phyloP scores from a whole-genome alignment of 1,140 invertebrate species.

The Augochlora pura region DNA sequence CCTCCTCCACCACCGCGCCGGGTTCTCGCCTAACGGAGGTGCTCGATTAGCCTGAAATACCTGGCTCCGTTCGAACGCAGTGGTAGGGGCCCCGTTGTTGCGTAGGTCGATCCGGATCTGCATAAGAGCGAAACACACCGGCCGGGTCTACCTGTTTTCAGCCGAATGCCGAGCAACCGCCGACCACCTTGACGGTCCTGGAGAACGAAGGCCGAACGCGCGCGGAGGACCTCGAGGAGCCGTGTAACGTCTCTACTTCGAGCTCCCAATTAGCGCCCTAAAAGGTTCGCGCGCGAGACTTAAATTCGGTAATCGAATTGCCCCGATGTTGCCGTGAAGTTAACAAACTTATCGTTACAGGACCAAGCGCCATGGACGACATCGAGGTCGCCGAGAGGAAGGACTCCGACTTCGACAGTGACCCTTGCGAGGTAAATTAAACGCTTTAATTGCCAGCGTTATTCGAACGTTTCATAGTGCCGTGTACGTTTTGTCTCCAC shows the following conservation, averaged over 20 bases:
- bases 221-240: background rate
- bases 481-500: no score
- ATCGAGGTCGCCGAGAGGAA: background rate
- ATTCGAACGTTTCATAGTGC: no score
- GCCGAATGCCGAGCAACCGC: constrained; percentile 15
- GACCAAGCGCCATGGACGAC: constrained; percentile 1
- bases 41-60: constrained; percentile 52
- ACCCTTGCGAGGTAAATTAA: constrained; percentile 15
- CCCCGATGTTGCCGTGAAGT: background rate
- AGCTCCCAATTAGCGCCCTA: constrained; percentile 22
- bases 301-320: constrained; percentile 21
- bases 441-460: no score
- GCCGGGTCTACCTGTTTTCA: constrained; percentile 12
- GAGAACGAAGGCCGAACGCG: background rate
- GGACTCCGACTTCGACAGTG: background rate
- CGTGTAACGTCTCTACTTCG: constrained; percentile 19
- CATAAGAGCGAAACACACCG: constrained; percentile 31
- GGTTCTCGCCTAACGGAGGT: constrained; percentile 44
- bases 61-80: background rate
- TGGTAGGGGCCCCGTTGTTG: constrained; percentile 34
- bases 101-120: constrained; percentile 60
- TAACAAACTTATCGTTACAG: constrained; percentile 7
- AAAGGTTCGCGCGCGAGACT: background rate
- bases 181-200: constrained; percentile 50
- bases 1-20: background rate